Evolutionary conservation across 2,888 invertebrate genomes (phyloP).

Genomic region (Mythimna lalbum): DNA sequence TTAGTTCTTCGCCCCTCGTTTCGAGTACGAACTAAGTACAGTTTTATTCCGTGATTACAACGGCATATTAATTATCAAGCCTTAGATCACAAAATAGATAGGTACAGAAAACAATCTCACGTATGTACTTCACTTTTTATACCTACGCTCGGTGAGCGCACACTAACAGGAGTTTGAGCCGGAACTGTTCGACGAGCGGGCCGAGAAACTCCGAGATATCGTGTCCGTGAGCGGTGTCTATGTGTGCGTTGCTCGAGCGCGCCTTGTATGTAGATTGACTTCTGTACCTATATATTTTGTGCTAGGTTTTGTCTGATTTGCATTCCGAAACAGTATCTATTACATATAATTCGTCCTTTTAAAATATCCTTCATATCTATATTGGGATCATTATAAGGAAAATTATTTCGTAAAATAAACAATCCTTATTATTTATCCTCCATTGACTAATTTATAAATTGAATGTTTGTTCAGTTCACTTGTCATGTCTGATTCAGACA

Average conservation of each 20-base stretch:
- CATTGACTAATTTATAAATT: slow-evolving; percentile 2
- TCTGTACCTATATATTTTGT: too few relatives aligned
- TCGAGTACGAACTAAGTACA: background rate
- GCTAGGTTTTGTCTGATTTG: slow-evolving; percentile 21
- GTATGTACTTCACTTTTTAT: too few relatives aligned
- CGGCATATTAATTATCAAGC: slow-evolving; percentile 21
- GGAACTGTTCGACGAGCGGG: too few relatives aligned
- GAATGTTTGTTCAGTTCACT: background rate
- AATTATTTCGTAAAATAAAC: slow-evolving; percentile 10
- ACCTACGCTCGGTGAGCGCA: too few relatives aligned
- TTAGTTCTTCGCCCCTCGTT: background rate
- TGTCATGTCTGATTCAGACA: background rate
- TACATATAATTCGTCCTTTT: slow-evolving; percentile 4
- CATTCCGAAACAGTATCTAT: slow-evolving; percentile 27
- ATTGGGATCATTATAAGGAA: slow-evolving; percentile 23
- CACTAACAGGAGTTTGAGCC: too few relatives aligned
- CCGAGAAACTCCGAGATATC: too few relatives aligned
- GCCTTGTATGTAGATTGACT: too few relatives aligned
- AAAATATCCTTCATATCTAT: slow-evolving; percentile 42
- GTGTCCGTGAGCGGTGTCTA: too few relatives aligned
- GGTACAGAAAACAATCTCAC: too few relatives aligned
- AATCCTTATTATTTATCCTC: slow-evolving; percentile 20
- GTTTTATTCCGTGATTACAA: slow-evolving; percentile 13
- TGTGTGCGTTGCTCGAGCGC: too few relatives aligned
- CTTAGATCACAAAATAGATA: too few relatives aligned